Evolutionary conservation across 1,140 invertebrate genomes (phyloP).

Genomic region (Solenopsis fugax): DNA sequence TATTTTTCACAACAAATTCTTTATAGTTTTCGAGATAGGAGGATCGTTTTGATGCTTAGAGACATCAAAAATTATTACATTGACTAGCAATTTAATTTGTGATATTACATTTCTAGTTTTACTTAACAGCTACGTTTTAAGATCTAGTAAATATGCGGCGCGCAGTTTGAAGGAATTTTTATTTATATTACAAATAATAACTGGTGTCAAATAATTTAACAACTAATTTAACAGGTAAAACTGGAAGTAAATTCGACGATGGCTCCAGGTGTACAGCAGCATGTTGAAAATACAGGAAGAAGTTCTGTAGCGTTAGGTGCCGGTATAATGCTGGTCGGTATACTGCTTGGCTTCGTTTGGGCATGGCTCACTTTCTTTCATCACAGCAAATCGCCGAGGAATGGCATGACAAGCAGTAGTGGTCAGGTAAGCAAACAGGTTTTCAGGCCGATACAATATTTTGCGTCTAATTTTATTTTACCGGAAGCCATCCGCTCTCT

Average conservation of each 20-base stretch:
- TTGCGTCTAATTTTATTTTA: conserved; percentile 61
- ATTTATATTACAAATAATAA: background rate
- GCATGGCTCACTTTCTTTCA: conserved; percentile 82
- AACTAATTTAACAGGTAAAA: conserved; percentile 45
- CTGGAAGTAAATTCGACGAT: conserved; percentile 16
- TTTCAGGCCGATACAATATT: conserved; percentile 41
- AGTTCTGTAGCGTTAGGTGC: conserved; percentile 81
- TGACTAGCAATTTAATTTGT: too few relatives aligned
- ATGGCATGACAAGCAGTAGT: conserved; percentile 82
- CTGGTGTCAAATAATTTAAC: background rate
- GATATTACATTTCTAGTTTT: too few relatives aligned
- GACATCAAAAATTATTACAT: too few relatives aligned
- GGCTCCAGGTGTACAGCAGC: conserved; percentile 76
- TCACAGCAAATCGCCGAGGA: conserved; percentile 82
- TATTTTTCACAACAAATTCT: too few relatives aligned
- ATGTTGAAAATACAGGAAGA: conserved; percentile 69
- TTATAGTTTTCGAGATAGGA: too few relatives aligned
- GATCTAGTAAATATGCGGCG: too few relatives aligned
- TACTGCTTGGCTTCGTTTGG: conserved; percentile 79
- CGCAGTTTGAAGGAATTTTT: background rate
- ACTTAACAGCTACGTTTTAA: too few relatives aligned
- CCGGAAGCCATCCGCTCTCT: conserved; percentile 43
- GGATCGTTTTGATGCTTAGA: too few relatives aligned
- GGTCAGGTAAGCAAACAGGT: conserved; percentile 82
- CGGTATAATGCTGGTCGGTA: conserved; percentile 81